These are phyloP conservation scores for Cryptus armator DNA, from an alignment of 2,888 invertebrate species.

Conservation along the genomic window DNA sequence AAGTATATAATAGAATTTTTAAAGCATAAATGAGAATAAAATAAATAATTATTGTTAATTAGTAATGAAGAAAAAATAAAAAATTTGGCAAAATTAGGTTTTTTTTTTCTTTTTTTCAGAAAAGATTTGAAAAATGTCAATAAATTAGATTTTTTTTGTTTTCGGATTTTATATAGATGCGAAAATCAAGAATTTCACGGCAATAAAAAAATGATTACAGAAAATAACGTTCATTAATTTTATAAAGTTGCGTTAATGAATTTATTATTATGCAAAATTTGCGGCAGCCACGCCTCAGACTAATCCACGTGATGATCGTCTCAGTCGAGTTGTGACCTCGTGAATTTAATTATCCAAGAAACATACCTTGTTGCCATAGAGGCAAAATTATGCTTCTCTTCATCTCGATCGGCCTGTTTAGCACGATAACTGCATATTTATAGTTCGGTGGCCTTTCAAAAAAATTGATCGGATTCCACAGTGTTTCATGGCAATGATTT, in stretches of 20 bases:
- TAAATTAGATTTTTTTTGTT: no score
- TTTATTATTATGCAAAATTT: not conserved
- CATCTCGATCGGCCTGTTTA: slow-evolving; percentile 89
- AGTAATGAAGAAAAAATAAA: no score
- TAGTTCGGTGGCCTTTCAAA: slow-evolving; percentile 68
- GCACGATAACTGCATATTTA: slow-evolving; percentile 89
- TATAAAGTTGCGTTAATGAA: not conserved
- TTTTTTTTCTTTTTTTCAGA: no score
- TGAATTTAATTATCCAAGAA: not conserved
- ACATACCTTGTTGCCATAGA: slow-evolving; percentile 90
- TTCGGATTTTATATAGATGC: no score
- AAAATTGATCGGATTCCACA: slow-evolving; percentile 79
- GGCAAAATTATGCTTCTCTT: slow-evolving; percentile 85
- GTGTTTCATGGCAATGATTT: slow-evolving; percentile 23
- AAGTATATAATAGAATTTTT: no score
- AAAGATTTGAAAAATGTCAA: no score
- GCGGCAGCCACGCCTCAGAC: not conserved
- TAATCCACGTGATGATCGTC: not conserved
- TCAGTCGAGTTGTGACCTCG: not conserved
- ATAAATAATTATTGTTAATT: no score
- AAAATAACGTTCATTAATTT: no score
- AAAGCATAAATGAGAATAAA: no score
- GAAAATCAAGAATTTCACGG: no score
- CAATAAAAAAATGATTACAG: no score
- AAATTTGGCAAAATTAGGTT: no score